These are phyloP conservation scores for Lerista edwardsae DNA, from an alignment of 2,797 vertebrate species.

Conservation along the genomic window DNA sequence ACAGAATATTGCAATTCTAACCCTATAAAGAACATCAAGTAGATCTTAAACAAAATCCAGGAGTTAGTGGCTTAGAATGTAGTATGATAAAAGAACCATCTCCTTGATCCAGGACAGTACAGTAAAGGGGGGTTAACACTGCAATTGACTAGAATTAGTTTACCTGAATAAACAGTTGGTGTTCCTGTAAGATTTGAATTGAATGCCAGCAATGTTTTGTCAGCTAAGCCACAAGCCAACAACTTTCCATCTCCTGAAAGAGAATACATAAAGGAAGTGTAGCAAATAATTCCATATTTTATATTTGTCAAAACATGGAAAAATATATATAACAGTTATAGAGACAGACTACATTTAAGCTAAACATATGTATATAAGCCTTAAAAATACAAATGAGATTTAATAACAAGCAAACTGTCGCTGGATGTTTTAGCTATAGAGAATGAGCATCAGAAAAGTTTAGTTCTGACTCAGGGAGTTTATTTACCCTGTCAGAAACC, in stretches of 20 bases:
- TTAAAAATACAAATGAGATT: neutral
- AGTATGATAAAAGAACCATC: neutral
- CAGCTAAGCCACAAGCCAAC: slow-evolving; percentile 88
- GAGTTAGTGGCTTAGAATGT: neutral
- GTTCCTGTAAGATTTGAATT: slow-evolving; percentile 77
- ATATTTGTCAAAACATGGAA: neutral
- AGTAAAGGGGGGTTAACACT: neutral
- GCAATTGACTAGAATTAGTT: slow-evolving; percentile 5
- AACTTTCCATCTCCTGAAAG: slow-evolving; percentile 84
- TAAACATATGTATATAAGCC: neutral
- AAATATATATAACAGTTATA: neutral
- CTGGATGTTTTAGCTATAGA: neutral
- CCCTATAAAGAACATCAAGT: neutral
- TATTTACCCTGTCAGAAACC: neutral
- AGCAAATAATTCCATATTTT: slow-evolving; percentile 1
- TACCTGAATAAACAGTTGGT: slow-evolving; percentile 86
- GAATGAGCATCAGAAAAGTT: neutral
- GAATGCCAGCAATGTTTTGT: slow-evolving; percentile 82
- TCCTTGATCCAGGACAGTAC: neutral
- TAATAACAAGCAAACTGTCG: neutral
- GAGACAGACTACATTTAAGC: neutral
- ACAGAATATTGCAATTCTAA: neutral
- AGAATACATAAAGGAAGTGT: slow-evolving; percentile 39
- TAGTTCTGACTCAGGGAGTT: neutral
- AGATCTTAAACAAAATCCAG: slow-evolving; percentile 1